Evolutionary conservation across 2,797 vertebrate species (phyloP), one percentile per base, ranked within the genome.

Genomic region (Chelonia mydas): DNA sequence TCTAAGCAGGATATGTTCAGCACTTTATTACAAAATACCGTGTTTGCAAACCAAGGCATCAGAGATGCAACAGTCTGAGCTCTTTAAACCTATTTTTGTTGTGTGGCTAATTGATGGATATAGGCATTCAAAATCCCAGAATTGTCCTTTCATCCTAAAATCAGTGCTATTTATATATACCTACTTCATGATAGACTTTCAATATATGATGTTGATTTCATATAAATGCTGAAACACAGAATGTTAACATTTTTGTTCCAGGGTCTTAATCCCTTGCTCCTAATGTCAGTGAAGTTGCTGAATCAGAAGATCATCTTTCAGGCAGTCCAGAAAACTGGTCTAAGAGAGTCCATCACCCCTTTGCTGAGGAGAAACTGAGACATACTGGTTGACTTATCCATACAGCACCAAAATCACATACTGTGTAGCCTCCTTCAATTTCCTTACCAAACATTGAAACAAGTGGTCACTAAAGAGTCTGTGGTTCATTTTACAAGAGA

Each of bases 401-500:
- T 8, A 61, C 31, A 65, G 61, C 33, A n/a, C 33, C 61, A 65
- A 21, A 28, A 51, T 51, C 19, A 65, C 50, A 2, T 2, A 25
- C 0, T 6, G 5, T 15, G 57, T 53, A 3, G 2, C 6, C 55
- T 23, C 50, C 79, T 41, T 72, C 49, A 0, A 3, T 45, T 49
- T 68, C 76, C 57, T 79, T 50, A 33, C 28, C 84, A 54, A 45
- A 77, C 10, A 4, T 74, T 72, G 17, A 59, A 49, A 86, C 76
- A 78, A 57, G 41, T 59, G 23, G 74, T 50, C 57, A 80, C 53
- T 80, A 12, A 79, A 65, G 11, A 80, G 27, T 50, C 74, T 55
- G n/a, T 33, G 81, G 93, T 92, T 92, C 81, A 53, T 92, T 72
- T 88, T 90, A 53, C 83, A 76, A 3, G 86, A 85, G 68, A 92